Base-by-base conservation (phyloP, 2,888 invertebrate species). In the Drosophila ustulata region DNA sequence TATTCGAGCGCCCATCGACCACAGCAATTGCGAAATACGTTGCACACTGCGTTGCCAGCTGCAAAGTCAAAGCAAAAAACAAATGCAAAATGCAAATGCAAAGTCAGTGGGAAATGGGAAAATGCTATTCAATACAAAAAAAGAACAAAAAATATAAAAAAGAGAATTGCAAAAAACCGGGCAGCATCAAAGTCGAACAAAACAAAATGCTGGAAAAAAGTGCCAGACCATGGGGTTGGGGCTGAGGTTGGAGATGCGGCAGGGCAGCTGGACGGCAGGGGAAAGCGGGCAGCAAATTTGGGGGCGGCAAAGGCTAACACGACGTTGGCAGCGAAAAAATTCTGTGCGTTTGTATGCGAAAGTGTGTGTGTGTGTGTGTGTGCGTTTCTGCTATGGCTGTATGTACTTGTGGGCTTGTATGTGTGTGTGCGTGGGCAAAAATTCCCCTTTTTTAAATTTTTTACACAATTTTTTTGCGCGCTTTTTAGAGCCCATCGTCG, bases 101-200 rank as follows among this genome's bases (percentile, higher is more conserved):
- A 87, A 87, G 75, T 78, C 87, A 87, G 53, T 53, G 47, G 46
- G 41, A 58, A 77, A 69, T 50, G 65, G 45, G 49, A 63, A 67
- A 73, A 49, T 26, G 9, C 66, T 46, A 37, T 53, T 53, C 56
- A 59, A 69, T 58, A 43, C 47, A 55, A 77, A 47, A 43, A 23
- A 58, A 55, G 45, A 3, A 37, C 5, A 37, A 37, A 37, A n/a
- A 37, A 41, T 58, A 62, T 50, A 53, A 55, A 66, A 56, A 58
- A 53, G 53, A 57, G 50, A 65, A 61, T 56, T 50, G 61, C 26
- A 51, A 63, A 70, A 62, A 70, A 62, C 30, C 67, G 57, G 66
- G 52, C 73, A 70, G 83, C 83, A 77, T 77, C 85, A 88, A 86
- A 84, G 80, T 82, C 82, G 82, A 82, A 87, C 88, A 88, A 88